Evolutionary conservation across 2,888 invertebrate genomes (phyloP), one percentile per base, ranked within the genome.

Genomic region (Tortrix viridana): DNA sequence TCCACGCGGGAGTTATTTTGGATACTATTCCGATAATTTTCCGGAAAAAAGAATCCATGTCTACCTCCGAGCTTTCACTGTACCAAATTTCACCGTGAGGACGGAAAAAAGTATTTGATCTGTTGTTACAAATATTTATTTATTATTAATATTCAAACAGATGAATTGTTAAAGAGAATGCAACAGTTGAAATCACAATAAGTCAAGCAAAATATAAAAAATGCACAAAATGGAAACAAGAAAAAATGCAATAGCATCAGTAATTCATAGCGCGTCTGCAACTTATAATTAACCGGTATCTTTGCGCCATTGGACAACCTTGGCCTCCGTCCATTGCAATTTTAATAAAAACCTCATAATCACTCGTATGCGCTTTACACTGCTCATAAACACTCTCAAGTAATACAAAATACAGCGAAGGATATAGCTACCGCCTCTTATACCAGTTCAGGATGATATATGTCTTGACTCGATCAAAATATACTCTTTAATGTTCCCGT

Each of bases 401-500:
- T 69, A 70, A 70, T 69, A 71, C 69, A 73, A 69, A 69, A 70
- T 69, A 63, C 70, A 66, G 67, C 70, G 65, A 63, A 47, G 58
- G 41, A 72, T 72, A 68, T 72, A 73, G 65, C 67, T 68, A 69
- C 72, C 66, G 65, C 62, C 68, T 65, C 73, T 76, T 77, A 74
- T 77, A 78, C 78, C 77, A 74, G 67, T 69, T 72, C 68, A 67
- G 71, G 66, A 76, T 79, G 80, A 83, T 80, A 77, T 73, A 84
- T 76, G 75, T 74, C 72, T 71, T 79, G 44, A 52, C 60, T 59
- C 52, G 52, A 52, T 87, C 87, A 87, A 86, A 87, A 86, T 85
- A 86, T 81, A 80, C 73, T 81, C 79, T 81, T 80, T 84, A 85
- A 78, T 80, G 76, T 80, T 74, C 74, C 81, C 81, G 81, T 87